phyloP scores from a whole-genome alignment of 2,113 vertebrate genomes.

The Poecile atricapillus region DNA sequence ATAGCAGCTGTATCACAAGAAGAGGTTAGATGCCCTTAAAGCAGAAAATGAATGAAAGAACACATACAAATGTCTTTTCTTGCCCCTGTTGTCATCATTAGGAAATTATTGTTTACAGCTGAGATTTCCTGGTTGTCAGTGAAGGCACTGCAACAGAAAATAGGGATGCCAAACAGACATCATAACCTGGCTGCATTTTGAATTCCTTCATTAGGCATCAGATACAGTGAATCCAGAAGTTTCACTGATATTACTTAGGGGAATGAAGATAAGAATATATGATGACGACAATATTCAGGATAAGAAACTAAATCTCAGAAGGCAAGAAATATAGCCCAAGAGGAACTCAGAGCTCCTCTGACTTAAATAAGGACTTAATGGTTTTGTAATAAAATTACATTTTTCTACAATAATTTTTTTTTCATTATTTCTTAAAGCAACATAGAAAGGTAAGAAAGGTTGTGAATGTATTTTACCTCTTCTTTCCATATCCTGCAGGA shows the following conservation, averaged over 20 bases:
- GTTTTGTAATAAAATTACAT: background rate
- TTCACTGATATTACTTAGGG: background rate
- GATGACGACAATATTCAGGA: background rate
- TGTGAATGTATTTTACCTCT: background rate
- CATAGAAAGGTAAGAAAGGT: background rate
- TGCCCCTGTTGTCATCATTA: background rate
- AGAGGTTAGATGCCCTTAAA: background rate
- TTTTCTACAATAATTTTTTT: background rate
- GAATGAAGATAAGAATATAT: background rate
- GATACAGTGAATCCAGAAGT: background rate
- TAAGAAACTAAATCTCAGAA: background rate
- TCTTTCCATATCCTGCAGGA: background rate
- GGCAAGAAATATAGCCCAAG: background rate
- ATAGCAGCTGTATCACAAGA: background rate
- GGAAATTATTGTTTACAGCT: background rate
- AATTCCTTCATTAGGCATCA: background rate
- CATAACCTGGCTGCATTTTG: background rate
- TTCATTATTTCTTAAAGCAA: background rate
- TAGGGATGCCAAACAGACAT: background rate
- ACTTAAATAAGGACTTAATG: background rate
- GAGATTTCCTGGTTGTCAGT: background rate
- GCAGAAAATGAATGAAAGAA: background rate
- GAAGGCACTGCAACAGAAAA: background rate
- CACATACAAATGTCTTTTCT: background rate
- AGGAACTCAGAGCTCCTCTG: background rate